Conservation (phyloP, 2,113 vertebrate genomes). For the Gallinago paraguaiae region DNA sequence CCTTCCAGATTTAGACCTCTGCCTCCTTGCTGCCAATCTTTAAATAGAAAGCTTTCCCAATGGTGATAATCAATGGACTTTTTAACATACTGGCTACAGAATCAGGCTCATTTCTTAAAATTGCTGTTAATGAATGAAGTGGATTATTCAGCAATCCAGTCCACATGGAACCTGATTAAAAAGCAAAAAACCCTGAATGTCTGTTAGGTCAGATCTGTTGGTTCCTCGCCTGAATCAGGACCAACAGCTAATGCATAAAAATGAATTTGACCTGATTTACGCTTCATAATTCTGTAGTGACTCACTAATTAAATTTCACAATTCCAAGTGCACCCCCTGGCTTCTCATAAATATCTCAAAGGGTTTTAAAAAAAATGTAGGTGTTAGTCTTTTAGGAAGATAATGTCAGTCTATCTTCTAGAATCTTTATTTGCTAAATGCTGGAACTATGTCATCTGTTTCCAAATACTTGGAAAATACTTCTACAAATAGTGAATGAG, state of each 20-base stretch:
- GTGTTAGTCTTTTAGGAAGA: slow-evolving; percentile 46
- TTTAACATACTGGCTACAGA: neutral
- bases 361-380: slow-evolving; percentile 4
- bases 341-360: slow-evolving; percentile 61
- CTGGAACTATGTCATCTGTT: slow-evolving; percentile 21
- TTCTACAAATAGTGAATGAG: slow-evolving; percentile 50
- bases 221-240: neutral
- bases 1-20: neutral
- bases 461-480: slow-evolving; percentile 52
- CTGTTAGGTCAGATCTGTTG: neutral
- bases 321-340: slow-evolving; percentile 53
- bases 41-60: neutral
- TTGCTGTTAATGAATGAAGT: neutral
- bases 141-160: neutral
- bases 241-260: slow-evolving; percentile 35
- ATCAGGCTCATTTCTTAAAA: neutral
- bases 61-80: neutral
- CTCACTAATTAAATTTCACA: slow-evolving; percentile 66
- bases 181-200: slow-evolving; percentile 10
- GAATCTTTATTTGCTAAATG: slow-evolving; percentile 51
- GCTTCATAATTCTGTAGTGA: slow-evolving; percentile 45
- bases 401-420: slow-evolving; percentile 25
- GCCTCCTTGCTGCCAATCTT: neutral
- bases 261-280: slow-evolving; percentile 35
- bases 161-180: neutral